Conservation (phyloP, 1,140 invertebrate genomes). For the Lasioglossum baleicum region DNA sequence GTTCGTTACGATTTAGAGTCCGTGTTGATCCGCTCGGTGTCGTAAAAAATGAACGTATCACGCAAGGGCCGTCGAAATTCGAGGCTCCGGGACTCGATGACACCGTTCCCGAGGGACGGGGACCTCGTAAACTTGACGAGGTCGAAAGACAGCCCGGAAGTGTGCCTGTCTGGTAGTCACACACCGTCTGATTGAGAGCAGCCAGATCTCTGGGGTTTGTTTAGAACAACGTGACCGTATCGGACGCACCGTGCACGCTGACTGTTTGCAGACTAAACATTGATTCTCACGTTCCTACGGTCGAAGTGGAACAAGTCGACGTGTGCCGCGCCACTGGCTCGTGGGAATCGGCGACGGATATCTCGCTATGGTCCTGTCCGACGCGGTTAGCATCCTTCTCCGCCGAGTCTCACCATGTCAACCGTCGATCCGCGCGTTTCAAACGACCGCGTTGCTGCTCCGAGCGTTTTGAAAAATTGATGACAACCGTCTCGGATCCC, state of each 20-base stretch:
- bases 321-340: not conserved
- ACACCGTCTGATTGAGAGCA: constrained; percentile 41
- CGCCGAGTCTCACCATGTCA: not conserved
- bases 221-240: constrained; percentile 52
- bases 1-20: too few relatives aligned
- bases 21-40: too few relatives aligned
- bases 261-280: constrained; percentile 55
- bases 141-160: not conserved
- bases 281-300: constrained; percentile 48
- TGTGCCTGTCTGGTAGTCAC: constrained; percentile 1
- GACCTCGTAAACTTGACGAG: not conserved
- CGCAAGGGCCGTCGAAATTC: too few relatives aligned
- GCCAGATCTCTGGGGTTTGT: constrained; percentile 40
- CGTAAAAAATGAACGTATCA: too few relatives aligned
- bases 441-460: too few relatives aligned
- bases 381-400: not conserved
- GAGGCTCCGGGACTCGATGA: not conserved
- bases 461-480: too few relatives aligned
- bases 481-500: too few relatives aligned
- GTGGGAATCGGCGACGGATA: not conserved
- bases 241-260: constrained; percentile 5
- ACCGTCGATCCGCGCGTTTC: not conserved
- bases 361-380: not conserved
- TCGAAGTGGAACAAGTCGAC: constrained; percentile 14
- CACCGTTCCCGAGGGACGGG: not conserved